phyloP scores from a whole-genome alignment of 2,113 vertebrate genomes.

The Gallinago media region DNA sequence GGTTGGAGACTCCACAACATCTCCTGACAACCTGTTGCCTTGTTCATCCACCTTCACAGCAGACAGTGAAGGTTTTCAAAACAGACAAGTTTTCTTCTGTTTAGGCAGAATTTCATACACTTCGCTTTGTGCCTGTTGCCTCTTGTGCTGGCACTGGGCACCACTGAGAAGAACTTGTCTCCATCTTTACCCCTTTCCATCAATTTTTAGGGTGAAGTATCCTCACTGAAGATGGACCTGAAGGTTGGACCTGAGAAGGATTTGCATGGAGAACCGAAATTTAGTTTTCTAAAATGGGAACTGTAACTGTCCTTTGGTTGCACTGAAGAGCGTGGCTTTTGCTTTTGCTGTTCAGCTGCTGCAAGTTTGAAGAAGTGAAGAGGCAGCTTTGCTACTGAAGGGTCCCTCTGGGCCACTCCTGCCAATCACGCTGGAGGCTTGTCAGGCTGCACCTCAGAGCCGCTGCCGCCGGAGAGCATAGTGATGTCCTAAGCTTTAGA shows the following conservation, averaged over 20 bases:
- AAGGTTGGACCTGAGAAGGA: background rate
- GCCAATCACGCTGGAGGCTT: fast-evolving
- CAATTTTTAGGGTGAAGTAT: background rate
- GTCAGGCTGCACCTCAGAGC: background rate
- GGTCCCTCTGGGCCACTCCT: background rate
- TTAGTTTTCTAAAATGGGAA: background rate
- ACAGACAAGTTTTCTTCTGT: background rate
- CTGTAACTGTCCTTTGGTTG: background rate
- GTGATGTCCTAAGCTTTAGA: background rate
- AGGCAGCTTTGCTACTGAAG: background rate
- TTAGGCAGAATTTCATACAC: background rate
- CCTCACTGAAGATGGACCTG: background rate
- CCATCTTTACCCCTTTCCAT: background rate
- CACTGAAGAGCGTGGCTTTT: background rate
- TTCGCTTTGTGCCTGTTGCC: background rate
- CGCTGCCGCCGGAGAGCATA: background rate
- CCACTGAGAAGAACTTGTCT: background rate
- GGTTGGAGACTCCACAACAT: background rate
- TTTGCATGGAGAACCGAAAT: background rate
- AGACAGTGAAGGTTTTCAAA: too few species aligned
- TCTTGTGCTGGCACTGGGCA: background rate
- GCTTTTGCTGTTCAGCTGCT: background rate
- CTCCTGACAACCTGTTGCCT: background rate
- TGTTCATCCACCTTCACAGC: background rate
- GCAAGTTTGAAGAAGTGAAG: fast-evolving